Conservation (phyloP, 2,797 vertebrate genomes). For the Sebastes iracundus region DNA sequence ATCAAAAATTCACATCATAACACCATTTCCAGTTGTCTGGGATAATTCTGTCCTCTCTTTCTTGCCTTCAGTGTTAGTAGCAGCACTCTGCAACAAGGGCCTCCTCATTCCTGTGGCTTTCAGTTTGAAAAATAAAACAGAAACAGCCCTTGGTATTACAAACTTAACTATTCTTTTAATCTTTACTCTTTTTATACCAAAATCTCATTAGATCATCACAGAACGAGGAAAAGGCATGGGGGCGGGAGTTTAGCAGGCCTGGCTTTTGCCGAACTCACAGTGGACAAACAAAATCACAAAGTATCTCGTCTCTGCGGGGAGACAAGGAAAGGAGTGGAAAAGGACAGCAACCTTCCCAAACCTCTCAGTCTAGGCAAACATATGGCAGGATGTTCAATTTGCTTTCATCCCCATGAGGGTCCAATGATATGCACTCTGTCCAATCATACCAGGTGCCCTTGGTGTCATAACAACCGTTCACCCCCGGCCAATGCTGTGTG, state of each 20-base stretch:
- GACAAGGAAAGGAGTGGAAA: constrained; percentile 60
- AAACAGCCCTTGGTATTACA: constrained; percentile 79
- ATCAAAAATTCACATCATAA: constrained; percentile 10
- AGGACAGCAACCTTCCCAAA: constrained; percentile 83
- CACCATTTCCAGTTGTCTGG: constrained; percentile 8
- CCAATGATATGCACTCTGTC: constrained; percentile 98
- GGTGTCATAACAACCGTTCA: constrained; percentile 97
- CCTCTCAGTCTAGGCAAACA: constrained; percentile 96
- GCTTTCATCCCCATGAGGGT: constrained; percentile 95
- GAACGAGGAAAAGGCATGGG: constrained; percentile 64
- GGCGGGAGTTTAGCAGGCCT: constrained; percentile 65
- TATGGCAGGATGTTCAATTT: constrained; percentile 99
- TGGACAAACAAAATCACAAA: constrained; percentile 84
- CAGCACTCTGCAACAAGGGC: constrained; percentile 76
- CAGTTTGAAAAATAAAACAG: constrained; percentile 77
- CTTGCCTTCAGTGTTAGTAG: constrained; percentile 56
- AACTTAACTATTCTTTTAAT: constrained; percentile 75
- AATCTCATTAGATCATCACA: constrained; percentile 69
- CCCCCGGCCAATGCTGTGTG: constrained; percentile 90
- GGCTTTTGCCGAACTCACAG: constrained; percentile 79
- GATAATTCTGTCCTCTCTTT: constrained; percentile 26
- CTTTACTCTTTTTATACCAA: constrained; percentile 62
- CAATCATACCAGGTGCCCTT: constrained; percentile 98
- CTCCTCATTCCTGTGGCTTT: constrained; percentile 72
- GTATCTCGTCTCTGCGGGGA: constrained; percentile 57